Conservation (phyloP, 2,888 invertebrate species). For the Chrysolina oricalcia region DNA sequence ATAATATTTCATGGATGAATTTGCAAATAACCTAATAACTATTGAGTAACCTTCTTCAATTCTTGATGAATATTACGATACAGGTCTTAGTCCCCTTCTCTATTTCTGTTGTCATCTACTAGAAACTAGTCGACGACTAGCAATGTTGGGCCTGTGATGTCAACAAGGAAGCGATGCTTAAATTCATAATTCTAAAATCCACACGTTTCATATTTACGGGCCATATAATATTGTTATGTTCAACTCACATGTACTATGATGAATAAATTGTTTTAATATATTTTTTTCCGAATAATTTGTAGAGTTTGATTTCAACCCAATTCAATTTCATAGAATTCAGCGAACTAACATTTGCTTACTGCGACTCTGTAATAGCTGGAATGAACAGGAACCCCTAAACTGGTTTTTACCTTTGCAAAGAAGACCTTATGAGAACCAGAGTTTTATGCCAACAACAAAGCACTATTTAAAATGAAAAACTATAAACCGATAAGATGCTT, state of each 20-base stretch:
- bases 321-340: too few species aligned
- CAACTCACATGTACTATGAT: constrained; percentile 59
- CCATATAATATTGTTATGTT: constrained; percentile 70
- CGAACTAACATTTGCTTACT: too few species aligned
- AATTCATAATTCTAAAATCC: constrained; percentile 60
- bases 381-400: too few species aligned
- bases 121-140: constrained; percentile 45
- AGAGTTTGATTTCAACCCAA: constrained; percentile 31
- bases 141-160: constrained; percentile 67
- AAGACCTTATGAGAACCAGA: too few species aligned
- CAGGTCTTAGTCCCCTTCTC: constrained; percentile 36
- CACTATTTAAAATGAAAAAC: too few species aligned
- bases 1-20: constrained; percentile 41
- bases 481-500: too few species aligned
- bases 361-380: too few species aligned
- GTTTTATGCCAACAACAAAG: too few species aligned
- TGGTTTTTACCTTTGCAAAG: too few species aligned
- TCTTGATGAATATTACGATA: constrained; percentile 46
- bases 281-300: constrained; percentile 42
- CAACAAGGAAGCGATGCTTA: constrained; percentile 64
- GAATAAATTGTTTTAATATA: constrained; percentile 53
- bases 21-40: constrained; percentile 40
- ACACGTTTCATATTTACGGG: constrained; percentile 64
- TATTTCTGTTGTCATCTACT: constrained; percentile 45
- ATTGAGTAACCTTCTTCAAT: constrained; percentile 45